phyloP scores from a whole-genome alignment of 2,113 vertebrate genomes.

The Columba livia region DNA sequence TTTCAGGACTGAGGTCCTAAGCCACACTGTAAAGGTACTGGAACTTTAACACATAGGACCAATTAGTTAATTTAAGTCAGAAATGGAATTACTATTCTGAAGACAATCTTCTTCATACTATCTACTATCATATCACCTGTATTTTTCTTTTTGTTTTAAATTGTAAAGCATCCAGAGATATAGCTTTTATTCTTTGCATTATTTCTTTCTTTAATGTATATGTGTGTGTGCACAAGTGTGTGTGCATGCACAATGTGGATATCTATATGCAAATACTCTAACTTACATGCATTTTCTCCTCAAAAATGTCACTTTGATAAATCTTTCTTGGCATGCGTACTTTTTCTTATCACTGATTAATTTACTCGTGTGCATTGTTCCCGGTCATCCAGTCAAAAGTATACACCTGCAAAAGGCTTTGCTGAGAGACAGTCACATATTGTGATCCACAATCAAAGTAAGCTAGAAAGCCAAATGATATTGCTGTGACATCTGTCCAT shows the following conservation, averaged over 20 bases:
- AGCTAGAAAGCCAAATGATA: conserved; percentile 66
- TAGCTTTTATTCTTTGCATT: too few relatives aligned
- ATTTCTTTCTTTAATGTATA: background rate
- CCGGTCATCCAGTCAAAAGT: background rate
- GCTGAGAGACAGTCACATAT: conserved; percentile 49
- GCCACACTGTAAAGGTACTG: background rate
- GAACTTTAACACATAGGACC: background rate
- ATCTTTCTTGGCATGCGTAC: background rate
- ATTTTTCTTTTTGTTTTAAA: background rate
- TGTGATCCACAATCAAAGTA: conserved; percentile 59
- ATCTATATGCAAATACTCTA: background rate
- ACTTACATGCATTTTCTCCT: background rate
- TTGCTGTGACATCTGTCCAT: conserved; percentile 76
- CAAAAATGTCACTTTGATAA: background rate
- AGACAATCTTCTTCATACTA: background rate
- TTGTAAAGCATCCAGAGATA: background rate
- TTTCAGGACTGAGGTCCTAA: background rate
- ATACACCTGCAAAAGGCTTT: conserved; percentile 61
- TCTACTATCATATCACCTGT: background rate
- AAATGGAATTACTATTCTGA: background rate
- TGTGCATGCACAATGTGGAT: background rate
- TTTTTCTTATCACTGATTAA: conserved; percentile 1
- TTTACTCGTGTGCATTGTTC: background rate
- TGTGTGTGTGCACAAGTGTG: background rate
- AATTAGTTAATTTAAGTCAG: background rate